Percentiles rank a stretch among this genome's conserved stretches.
phyloP scores from a whole-genome alignment of 2,113 vertebrate genomes.

The Cheirogaleus medius region DNA sequence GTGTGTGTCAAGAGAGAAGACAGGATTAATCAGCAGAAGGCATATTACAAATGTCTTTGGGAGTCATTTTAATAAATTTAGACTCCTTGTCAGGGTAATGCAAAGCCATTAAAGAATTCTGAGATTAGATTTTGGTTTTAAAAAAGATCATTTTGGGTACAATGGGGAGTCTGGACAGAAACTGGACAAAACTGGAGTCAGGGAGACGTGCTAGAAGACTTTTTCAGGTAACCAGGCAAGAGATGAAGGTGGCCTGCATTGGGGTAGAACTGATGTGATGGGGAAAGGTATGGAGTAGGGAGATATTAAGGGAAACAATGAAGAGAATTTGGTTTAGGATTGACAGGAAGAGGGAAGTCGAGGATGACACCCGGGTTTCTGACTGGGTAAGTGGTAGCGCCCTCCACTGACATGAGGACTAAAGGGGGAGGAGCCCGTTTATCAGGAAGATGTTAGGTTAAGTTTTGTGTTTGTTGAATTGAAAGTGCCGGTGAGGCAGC shows the following conservation, averaged over 20 bases:
- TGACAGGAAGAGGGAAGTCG: background rate
- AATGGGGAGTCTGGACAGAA: background rate
- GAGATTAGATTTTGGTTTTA: background rate
- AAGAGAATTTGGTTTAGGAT: background rate
- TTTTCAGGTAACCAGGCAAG: background rate
- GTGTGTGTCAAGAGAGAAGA: background rate
- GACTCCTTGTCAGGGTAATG: background rate
- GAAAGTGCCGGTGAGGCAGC: background rate
- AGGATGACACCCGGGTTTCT: background rate
- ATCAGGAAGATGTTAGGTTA: background rate
- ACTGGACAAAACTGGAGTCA: background rate
- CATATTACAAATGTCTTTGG: background rate
- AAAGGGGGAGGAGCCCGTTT: background rate
- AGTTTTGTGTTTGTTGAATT: background rate
- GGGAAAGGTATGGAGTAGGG: fast-evolving
- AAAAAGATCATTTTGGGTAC: background rate
- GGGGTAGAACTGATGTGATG: background rate
- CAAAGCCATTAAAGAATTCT: background rate
- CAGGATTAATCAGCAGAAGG: background rate
- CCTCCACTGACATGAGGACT: background rate
- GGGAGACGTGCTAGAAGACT: background rate
- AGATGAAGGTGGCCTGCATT: background rate
- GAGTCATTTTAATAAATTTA: background rate
- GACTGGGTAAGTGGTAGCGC: background rate
- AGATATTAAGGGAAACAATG: background rate